Base-by-base conservation (phyloP, 2,888 invertebrate species). In the Scrobipalpa costella region DNA sequence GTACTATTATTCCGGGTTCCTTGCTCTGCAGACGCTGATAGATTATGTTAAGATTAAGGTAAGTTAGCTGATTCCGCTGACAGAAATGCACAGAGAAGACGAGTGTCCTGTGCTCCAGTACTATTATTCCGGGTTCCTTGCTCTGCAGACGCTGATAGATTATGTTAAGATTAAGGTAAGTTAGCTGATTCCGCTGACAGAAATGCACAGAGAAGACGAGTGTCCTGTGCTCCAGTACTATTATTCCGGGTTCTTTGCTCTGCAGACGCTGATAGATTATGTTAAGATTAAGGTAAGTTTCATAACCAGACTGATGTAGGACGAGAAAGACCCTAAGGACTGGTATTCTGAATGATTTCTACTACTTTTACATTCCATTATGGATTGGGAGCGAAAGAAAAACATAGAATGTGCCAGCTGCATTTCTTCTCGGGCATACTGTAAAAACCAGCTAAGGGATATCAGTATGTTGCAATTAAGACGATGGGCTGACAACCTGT, bases 151-250 rank as follows among this genome's bases (percentile, higher is more conserved):
- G 19, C 84, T 96, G 17, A 92, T 95, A 58, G 95, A 96, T 80
- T 94, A 92, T 75, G 94, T 95, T 21, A 95, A 95, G 82, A 95
- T 95, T 69, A n/a, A n/a, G n/a, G n/a, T n/a, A n/a, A n/a, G 90
- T 0, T 88, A 89, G 68, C 79, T 90, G 17, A 86, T 90, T 15
- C 88, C 88, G 0, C 73, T 91, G 0, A 86, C 90, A 0, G 94
- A 94, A 59, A 93, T 95, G 77, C 94, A 95, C 74, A 90, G 92
- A 0, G 94, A 94, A n/a, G 94, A 94, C 67, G 93, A 93, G 7
- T 96, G 96, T 76, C 95, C 95, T 0, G 95, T 94, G 5, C 94
- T 95, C 73, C 94, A 95, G 84, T 96, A 96, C 77, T 94, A 94
- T 78, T 94, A 94, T 77, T 95, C 95, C 0, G 95, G 95, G n/a